These are phyloP conservation scores for Asbolus verrucosus DNA, from an alignment of 1,140 invertebrate genomes.

Conservation along the genomic window DNA sequence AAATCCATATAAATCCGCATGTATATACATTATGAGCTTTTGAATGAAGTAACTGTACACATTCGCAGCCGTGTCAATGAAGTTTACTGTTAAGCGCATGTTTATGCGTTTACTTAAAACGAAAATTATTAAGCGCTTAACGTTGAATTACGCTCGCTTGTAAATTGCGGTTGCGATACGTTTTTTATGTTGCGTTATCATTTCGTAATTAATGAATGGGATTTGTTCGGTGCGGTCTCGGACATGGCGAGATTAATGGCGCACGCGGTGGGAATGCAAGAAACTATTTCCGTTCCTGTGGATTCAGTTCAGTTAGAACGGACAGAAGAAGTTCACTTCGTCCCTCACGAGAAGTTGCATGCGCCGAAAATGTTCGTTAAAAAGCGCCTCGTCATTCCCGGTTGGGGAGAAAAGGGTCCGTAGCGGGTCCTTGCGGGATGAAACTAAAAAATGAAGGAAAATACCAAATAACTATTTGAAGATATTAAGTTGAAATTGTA, in stretches of 20 bases:
- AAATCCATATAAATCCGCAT: no score
- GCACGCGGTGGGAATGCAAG: constrained; percentile 24
- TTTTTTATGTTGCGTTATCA: constrained; percentile 1
- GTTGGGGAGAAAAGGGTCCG: no score
- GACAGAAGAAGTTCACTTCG: constrained; percentile 13
- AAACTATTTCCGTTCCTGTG: constrained; percentile 26
- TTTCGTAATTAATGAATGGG: constrained; percentile 22
- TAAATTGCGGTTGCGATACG: neutral
- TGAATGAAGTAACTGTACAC: constrained; percentile 9
- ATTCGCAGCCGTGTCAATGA: neutral
- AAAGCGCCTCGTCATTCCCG: no score
- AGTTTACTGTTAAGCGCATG: constrained; percentile 15
- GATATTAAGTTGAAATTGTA: no score
- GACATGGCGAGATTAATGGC: constrained; percentile 14
- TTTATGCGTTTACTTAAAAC: neutral
- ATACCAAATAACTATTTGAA: no score
- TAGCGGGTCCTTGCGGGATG: no score
- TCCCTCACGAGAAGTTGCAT: constrained; percentile 20
- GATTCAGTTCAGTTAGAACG: constrained; percentile 14
- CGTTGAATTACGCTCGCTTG: neutral
- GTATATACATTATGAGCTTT: no score
- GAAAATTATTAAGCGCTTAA: neutral
- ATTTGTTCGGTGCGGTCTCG: no score
- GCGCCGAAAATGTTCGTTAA: constrained; percentile 8
- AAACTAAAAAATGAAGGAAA: no score